Evolutionary conservation across 1,140 invertebrate genomes (phyloP).

Genomic region (Panagrolaimus sp.): DNA sequence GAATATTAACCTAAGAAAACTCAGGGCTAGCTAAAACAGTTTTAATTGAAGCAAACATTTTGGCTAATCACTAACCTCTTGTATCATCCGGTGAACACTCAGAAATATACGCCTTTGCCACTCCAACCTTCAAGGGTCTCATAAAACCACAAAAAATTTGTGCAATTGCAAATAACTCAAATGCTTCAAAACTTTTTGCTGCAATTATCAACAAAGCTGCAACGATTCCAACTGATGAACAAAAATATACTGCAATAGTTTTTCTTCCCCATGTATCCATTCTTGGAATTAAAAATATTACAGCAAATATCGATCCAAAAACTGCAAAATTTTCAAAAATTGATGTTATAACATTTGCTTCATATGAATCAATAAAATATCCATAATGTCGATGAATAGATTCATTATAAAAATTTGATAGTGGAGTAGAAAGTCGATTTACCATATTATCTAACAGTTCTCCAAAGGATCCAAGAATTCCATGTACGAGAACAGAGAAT

Average conservation of each 20-base stretch:
- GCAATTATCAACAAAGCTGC: constrained; percentile 6
- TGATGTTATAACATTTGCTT: not conserved
- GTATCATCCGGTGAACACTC: not conserved
- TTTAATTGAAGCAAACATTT: too few relatives aligned
- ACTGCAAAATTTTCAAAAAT: not conserved
- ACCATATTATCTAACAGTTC: not conserved
- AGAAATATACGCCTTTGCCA: not conserved
- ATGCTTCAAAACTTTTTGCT: not conserved
- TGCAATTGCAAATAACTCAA: not conserved
- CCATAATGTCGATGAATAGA: constrained; percentile 3
- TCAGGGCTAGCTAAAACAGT: too few relatives aligned
- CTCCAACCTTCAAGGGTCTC: not conserved
- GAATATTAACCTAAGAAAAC: too few relatives aligned
- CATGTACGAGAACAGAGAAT: not conserved
- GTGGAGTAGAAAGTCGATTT: not conserved
- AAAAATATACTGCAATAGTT: not conserved
- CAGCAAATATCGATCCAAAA: not conserved
- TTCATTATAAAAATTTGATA: constrained; percentile 7
- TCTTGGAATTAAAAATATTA: constrained; percentile 1
- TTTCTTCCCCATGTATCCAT: constrained; percentile 11
- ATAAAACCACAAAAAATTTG: not conserved
- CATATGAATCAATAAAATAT: too few relatives aligned
- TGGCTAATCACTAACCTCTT: too few relatives aligned
- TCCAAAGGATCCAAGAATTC: not conserved
- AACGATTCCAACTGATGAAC: not conserved